A percentile compares a stretch with the other conserved stretches of the same genome.
phyloP scores from a whole-genome alignment of 2,797 vertebrate genomes.

The Sus cebifrons region DNA sequence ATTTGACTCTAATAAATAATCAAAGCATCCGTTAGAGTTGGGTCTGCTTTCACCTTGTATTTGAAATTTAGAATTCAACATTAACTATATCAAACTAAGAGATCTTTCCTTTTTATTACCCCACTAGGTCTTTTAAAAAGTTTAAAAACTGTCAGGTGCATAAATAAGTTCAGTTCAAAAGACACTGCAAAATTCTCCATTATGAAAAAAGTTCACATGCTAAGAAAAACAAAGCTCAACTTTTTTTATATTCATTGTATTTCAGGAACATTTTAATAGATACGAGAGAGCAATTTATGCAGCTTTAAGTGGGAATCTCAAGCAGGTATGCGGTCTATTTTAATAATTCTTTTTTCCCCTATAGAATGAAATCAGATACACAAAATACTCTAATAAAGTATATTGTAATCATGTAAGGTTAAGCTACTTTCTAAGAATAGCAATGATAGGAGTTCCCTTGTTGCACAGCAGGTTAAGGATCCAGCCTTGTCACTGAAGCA shows the following conservation, averaged over 20 bases:
- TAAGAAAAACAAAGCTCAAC: conserved; percentile 69
- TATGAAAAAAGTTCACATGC: conserved; percentile 27
- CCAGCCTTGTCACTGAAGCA: too few relatives aligned
- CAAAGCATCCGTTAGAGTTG: background rate
- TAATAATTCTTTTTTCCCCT: conserved; percentile 11
- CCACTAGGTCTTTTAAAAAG: background rate
- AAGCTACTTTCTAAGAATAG: background rate
- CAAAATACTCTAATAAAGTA: background rate
- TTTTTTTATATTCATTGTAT: conserved; percentile 73
- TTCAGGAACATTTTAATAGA: conserved; percentile 96
- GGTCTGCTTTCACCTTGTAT: background rate
- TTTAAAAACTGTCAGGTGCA: conserved; percentile 49
- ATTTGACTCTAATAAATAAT: background rate
- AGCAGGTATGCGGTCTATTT: conserved; percentile 92
- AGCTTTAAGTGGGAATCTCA: conserved; percentile 97
- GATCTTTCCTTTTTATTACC: background rate
- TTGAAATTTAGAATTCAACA: conserved; percentile 64
- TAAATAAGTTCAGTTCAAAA: conserved; percentile 60
- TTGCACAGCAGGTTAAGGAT: too few relatives aligned
- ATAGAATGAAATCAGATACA: background rate
- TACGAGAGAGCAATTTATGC: conserved; percentile 98
- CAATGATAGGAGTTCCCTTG: background rate
- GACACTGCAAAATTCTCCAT: conserved; percentile 53
- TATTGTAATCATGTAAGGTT: conserved; percentile 19
- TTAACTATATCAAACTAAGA: background rate